Base-by-base conservation (phyloP, 2,888 invertebrate genomes). In the Lymantria monacha region DNA sequence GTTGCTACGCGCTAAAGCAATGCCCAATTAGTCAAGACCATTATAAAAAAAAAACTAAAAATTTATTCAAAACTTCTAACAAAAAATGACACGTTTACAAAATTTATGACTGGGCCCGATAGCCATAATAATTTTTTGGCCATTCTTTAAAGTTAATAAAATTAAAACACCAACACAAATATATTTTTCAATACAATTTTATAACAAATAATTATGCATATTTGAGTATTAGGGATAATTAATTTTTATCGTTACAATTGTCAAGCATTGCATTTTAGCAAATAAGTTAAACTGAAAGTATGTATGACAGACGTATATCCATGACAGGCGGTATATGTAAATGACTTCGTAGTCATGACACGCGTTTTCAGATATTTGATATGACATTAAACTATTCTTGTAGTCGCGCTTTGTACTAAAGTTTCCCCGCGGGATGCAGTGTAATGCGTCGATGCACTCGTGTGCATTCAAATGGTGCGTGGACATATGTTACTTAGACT, bases 401-500 rank as follows among this genome's bases (percentile, higher is more conserved):
- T 85, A 76, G 74, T 66, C 67, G 70, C 65, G 61, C 61, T 30
- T 63, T 63, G 69, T 42, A 49, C 30, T 40, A 44, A 44, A 46
- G 46, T 46, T 48, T 54, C 61, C 61, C 46, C 48, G 48, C 54
- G 79, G 72, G 81, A 75, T 78, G 77, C 74, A 72, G 63, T 68
- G 79, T 65, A 14, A 13, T 41, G 38, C 38, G 12, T 38, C n/a
- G 83, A 76, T 83, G 83, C 85, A 86, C 83, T 73, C 82, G 85
- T 75, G 76, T 85, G 85, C 84, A 83, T 81, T 77, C 84, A 89
- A 90, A 91, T 89, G 87, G 87, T 86, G 88, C 88, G 84, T 86
- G 78, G 78, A 87, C 82, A 83, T 77, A 86, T 85, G 85, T 86
- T 82, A 85, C 85, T 79, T 79, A 71, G 70, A 66, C 76, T 68